These are phyloP conservation scores for Echiichthys vipera DNA, from an alignment of 2,797 vertebrate genomes.

Conservation along the genomic window DNA sequence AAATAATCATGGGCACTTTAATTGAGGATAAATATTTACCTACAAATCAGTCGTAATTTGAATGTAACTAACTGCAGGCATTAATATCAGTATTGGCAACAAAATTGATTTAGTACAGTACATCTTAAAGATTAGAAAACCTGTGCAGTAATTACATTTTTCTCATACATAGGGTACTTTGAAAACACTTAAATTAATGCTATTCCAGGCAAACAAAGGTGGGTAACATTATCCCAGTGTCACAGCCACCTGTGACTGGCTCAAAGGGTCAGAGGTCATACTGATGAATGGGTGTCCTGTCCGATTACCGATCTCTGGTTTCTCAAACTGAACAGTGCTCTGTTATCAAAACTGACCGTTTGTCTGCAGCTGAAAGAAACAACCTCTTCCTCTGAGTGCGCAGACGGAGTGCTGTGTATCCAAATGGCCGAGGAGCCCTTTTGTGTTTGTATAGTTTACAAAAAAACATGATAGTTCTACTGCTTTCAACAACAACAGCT, in stretches of 20 bases:
- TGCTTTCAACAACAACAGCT: no score
- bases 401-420: neutral
- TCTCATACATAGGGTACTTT: conserved; percentile 11
- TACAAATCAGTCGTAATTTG: no score
- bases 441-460: neutral
- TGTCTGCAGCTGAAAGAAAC: conserved; percentile 45
- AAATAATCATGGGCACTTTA: no score
- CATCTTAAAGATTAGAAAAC: no score
- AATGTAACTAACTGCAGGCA: no score
- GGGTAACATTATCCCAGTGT: conserved; percentile 59
- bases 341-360: conserved; percentile 50
- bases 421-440: conserved; percentile 1
- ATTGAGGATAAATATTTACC: no score
- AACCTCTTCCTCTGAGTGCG: conserved; percentile 21
- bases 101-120: no score
- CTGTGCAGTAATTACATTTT: no score
- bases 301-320: conserved; percentile 71
- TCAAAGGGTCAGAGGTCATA: conserved; percentile 64
- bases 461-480: no score
- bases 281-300: conserved; percentile 72
- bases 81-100: no score
- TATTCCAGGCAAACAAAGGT: conserved; percentile 50
- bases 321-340: conserved; percentile 60
- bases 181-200: conserved; percentile 29
- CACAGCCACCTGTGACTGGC: conserved; percentile 70